Evolutionary conservation across 2,113 vertebrate species (phyloP), one percentile per base, ranked within the genome.

Genomic region (Bos javanicus): DNA sequence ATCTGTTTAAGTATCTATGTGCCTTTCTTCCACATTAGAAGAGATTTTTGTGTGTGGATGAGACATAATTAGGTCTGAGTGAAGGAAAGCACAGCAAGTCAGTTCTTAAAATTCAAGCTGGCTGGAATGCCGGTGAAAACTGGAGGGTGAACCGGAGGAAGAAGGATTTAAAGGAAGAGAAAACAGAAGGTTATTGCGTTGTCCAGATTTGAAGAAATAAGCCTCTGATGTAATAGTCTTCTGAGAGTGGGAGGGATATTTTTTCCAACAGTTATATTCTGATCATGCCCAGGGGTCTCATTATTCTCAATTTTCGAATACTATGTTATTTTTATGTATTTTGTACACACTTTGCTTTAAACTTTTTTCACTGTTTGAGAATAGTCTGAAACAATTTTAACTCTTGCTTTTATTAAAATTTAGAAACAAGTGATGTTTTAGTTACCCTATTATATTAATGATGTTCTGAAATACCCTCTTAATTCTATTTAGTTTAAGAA

Each of bases 401-500:
- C 43, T 94, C 30, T 86, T 92, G 50, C 43, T 95, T 96, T 93
- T 95, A 84, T 91, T 91, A n/a, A 10, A 50, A 87, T 64, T 94
- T 80, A 14, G n/a, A 59, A 92, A 67, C 46, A 50, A 60, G 43
- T 91, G 60, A 59, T 91, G 21, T 78, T 94, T 84, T 91, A 50
- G 46, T 91, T 95, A 62, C 10, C 71, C 28, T 82, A 30, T n/a
- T 95, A 56, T 95, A 64, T 83, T 85, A 59, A 76, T 94, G 78
- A 54, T 93, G 19, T 67, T 87, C 15, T 95, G 82, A 91, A 97
- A 54, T 96, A 74, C 6, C 26, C 33, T 92, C 28, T 93, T 91
- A 67, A 60, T 88, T 96, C 36, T 33, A 43, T 94, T 96, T 95
- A 48, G 28, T 90, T 97, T 48, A 87, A 95, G 57, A 76, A 97